Evolutionary conservation across 1,140 invertebrate genomes (phyloP).

Genomic region (Heliconius himera): DNA sequence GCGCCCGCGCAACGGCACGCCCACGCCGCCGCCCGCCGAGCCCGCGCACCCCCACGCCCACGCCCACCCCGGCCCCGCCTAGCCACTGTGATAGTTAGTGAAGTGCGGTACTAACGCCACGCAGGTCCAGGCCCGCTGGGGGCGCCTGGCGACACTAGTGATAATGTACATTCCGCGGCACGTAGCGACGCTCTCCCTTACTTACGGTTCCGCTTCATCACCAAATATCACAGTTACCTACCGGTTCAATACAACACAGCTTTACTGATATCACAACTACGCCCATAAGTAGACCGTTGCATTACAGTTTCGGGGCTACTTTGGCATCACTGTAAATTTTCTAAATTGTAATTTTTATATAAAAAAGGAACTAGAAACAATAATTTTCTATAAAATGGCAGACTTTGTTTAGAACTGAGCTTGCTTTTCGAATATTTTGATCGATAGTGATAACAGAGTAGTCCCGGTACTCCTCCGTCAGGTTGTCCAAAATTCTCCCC

Average conservation of each 20-base stretch:
- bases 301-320: conserved; percentile 46
- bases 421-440: conserved; percentile 9
- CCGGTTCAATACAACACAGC: conserved; percentile 77
- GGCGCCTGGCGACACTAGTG: conserved; percentile 29
- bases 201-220: conserved; percentile 68
- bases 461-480: conserved; percentile 36
- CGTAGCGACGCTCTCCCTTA: conserved; percentile 45
- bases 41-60: conserved; percentile 42
- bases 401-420: neutral
- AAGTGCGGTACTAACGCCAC: neutral
- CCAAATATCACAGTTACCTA: conserved; percentile 81
- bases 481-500: conserved; percentile 67
- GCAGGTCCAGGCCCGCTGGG: neutral
- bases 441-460: neutral
- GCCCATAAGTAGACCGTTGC: conserved; percentile 57
- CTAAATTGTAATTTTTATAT: conserved; percentile 21
- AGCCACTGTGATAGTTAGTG: conserved; percentile 27
- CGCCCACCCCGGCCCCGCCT: conserved; percentile 45
- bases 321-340: neutral
- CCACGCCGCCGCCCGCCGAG: conserved; percentile 56
- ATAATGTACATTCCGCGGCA: conserved; percentile 33
- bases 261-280: conserved; percentile 78
- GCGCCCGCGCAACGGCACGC: conserved; percentile 67
- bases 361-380: neutral
- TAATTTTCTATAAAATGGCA: conserved; percentile 16